These are phyloP conservation scores for Athalia circularis DNA, from an alignment of 2,888 invertebrate genomes.

Conservation along the genomic window DNA sequence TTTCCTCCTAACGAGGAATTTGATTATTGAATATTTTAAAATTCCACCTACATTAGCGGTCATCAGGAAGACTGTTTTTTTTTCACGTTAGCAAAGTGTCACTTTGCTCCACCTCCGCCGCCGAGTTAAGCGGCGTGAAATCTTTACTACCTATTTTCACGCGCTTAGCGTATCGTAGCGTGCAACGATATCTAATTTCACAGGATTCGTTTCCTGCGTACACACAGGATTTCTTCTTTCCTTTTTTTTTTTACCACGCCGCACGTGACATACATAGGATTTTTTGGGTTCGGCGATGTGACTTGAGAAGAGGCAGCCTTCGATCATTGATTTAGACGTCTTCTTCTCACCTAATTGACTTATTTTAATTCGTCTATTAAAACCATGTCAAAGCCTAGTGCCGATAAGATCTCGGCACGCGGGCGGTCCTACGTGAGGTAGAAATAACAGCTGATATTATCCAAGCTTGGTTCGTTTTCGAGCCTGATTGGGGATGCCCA, in stretches of 20 bases:
- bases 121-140: conserved; percentile 25
- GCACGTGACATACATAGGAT: not conserved
- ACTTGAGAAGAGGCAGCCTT: not conserved
- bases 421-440: conserved; percentile 10
- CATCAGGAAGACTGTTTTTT: too few species aligned
- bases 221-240: not conserved
- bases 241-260: not conserved
- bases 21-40: too few species aligned
- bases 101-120: conserved; percentile 2
- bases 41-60: too few species aligned
- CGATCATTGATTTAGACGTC: conserved; percentile 17
- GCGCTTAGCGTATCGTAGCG: not conserved
- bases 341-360: not conserved
- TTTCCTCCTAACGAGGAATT: too few species aligned
- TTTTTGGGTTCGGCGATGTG: not conserved
- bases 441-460: conserved; percentile 16
- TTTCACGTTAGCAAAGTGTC: too few species aligned
- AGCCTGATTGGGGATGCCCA: conserved; percentile 21
- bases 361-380: conserved; percentile 38
- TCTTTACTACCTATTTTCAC: too few species aligned
- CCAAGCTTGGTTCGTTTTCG: conserved; percentile 7
- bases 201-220: not conserved
- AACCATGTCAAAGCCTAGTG: conserved; percentile 7
- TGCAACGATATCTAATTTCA: conserved; percentile 18
- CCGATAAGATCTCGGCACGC: conserved; percentile 26